Conservation (phyloP, 2,888 invertebrate genomes). For the Cryptocephalus moraei region DNA sequence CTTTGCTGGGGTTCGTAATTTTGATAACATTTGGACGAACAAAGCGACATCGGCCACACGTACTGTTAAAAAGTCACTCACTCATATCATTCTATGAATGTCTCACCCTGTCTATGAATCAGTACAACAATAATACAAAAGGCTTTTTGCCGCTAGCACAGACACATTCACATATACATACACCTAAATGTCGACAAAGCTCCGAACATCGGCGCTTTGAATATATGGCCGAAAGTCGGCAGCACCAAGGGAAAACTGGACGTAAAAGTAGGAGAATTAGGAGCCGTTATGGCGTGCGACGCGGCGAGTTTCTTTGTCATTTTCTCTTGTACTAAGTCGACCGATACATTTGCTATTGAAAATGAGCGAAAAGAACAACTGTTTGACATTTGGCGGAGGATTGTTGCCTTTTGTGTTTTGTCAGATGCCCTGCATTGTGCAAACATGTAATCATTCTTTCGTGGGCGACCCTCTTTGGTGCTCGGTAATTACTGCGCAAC, state of each 20-base stretch:
- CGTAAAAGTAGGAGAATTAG: not conserved
- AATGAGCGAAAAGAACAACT: slow-evolving; percentile 16
- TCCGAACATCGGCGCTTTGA: slow-evolving; percentile 1
- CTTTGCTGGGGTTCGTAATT: slow-evolving; percentile 5
- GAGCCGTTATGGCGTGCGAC: not conserved
- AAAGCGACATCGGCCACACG: slow-evolving; percentile 5
- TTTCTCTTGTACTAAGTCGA: not conserved
- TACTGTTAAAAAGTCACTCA: slow-evolving; percentile 17
- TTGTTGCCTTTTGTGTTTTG: slow-evolving; percentile 17
- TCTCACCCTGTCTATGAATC: slow-evolving; percentile 14
- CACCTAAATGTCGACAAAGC: slow-evolving; percentile 5
- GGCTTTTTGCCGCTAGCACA: slow-evolving; percentile 5
- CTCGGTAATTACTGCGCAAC: no score
- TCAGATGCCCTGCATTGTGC: slow-evolving; percentile 5
- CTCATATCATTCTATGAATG: slow-evolving; percentile 17
- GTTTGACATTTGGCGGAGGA: slow-evolving; percentile 18
- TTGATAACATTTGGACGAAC: slow-evolving; percentile 3
- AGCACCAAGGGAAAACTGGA: not conserved
- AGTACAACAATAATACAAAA: slow-evolving; percentile 12
- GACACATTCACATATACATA: not conserved
- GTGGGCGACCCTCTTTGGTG: no score
- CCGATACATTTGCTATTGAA: slow-evolving; percentile 8
- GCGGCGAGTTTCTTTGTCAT: not conserved
- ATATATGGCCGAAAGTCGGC: not conserved
- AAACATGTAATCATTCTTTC: no score